phyloP scores from a whole-genome alignment of 2,113 vertebrate species.

The Copsychus sechellarum region DNA sequence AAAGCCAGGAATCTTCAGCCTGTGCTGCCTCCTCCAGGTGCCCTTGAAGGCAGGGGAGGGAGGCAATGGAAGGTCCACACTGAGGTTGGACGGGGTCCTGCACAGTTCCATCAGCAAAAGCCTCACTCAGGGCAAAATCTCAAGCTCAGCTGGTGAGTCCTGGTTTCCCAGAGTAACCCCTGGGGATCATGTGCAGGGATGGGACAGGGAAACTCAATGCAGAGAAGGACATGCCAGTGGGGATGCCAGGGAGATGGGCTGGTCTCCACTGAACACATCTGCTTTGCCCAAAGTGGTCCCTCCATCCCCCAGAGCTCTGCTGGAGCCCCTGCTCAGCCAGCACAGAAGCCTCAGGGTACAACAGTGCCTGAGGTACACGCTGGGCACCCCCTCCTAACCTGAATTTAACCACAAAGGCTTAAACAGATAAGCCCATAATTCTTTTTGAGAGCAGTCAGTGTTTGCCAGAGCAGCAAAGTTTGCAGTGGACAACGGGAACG shows the following conservation, averaged over 20 bases:
- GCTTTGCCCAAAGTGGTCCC: accelerated
- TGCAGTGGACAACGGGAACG: accelerated
- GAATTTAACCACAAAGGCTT: neutral
- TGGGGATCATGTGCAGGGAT: neutral
- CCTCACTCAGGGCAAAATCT: neutral
- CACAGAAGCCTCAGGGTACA: neutral
- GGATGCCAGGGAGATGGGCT: neutral
- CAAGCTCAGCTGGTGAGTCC: neutral
- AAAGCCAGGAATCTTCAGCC: neutral
- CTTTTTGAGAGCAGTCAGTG: neutral
- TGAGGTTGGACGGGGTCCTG: neutral
- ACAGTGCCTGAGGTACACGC: neutral
- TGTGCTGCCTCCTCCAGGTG: neutral
- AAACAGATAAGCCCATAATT: neutral
- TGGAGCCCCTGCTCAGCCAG: neutral
- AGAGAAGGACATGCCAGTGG: neutral
- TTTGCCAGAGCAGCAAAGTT: neutral
- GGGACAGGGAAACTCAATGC: neutral
- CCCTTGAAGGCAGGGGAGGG: neutral
- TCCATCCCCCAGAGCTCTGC: neutral
- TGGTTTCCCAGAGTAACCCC: neutral
- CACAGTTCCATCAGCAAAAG: neutral
- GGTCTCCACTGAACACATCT: neutral
- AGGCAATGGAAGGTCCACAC: accelerated
- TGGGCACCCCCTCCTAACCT: neutral